Percentiles rank a stretch among this genome's conserved stretches.
These are phyloP conservation scores for Paralvinella palmiformis DNA, from an alignment of 1,140 invertebrate genomes.

Conservation along the genomic window DNA sequence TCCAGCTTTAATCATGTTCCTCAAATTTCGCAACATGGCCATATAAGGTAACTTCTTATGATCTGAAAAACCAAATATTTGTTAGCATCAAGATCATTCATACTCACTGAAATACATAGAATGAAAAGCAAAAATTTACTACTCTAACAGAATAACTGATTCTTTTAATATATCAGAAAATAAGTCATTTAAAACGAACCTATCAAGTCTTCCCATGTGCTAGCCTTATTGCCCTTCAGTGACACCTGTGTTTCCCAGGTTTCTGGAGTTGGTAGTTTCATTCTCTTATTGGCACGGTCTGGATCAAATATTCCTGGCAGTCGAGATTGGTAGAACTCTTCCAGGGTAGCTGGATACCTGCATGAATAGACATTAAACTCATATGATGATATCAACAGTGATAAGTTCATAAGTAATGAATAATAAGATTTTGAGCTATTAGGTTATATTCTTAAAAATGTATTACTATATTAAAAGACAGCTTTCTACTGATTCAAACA, in stretches of 20 bases:
- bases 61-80: slow-evolving; percentile 36
- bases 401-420: no score
- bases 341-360: slow-evolving; percentile 49
- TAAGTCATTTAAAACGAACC: slow-evolving; percentile 36
- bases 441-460: no score
- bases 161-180: no score
- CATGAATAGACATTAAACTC: no score
- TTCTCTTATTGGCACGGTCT: slow-evolving; percentile 49
- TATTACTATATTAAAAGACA: no score
- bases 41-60: slow-evolving; percentile 53
- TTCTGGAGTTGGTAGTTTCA: slow-evolving; percentile 53
- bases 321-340: slow-evolving; percentile 46
- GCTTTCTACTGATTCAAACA: no score
- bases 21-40: slow-evolving; percentile 53
- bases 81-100: not conserved
- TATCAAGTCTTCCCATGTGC: slow-evolving; percentile 48
- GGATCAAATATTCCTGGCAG: slow-evolving; percentile 50
- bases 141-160: no score
- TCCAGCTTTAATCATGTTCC: slow-evolving; percentile 50
- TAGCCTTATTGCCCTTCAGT: slow-evolving; percentile 50
- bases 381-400: no score
- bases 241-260: slow-evolving; percentile 56
- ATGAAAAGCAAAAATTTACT: no score
- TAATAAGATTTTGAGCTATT: no score
- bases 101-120: no score